These are phyloP conservation scores for Melanotaenia trifasciata DNA, from an alignment of 2,797 vertebrate species.

Conservation along the genomic window DNA sequence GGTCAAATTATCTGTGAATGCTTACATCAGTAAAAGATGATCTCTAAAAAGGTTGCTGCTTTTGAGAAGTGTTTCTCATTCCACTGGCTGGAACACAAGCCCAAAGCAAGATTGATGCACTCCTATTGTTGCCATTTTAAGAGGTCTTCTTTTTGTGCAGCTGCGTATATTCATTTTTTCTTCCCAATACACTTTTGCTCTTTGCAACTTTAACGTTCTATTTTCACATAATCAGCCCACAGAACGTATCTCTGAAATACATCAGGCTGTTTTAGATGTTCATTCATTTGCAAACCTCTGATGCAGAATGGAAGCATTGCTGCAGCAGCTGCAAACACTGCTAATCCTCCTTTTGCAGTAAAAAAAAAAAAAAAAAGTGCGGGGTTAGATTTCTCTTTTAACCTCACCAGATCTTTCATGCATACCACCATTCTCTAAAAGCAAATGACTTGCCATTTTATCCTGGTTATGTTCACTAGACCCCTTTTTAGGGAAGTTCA, in stretches of 20 bases:
- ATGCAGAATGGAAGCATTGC: neutral
- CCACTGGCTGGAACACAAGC: neutral
- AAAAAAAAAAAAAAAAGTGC: neutral
- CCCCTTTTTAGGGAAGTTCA: neutral
- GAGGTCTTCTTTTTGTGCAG: neutral
- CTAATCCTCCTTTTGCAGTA: neutral
- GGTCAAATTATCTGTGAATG: neutral
- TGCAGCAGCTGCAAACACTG: neutral
- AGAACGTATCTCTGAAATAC: neutral
- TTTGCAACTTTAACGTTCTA: neutral
- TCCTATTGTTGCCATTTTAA: neutral
- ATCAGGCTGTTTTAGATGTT: neutral
- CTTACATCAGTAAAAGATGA: neutral
- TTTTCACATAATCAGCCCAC: neutral
- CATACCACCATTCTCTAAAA: neutral
- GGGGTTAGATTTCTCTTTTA: neutral
- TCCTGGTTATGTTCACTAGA: neutral
- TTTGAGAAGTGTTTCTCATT: neutral
- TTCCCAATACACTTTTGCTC: neutral
- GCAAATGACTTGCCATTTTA: neutral
- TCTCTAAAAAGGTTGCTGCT: neutral
- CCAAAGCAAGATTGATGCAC: constrained; percentile 1
- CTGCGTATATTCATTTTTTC: neutral
- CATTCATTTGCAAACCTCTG: neutral
- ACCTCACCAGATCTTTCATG: neutral